Conservation (phyloP, 2,797 vertebrate species). For the Tamandua tetradactyla region DNA sequence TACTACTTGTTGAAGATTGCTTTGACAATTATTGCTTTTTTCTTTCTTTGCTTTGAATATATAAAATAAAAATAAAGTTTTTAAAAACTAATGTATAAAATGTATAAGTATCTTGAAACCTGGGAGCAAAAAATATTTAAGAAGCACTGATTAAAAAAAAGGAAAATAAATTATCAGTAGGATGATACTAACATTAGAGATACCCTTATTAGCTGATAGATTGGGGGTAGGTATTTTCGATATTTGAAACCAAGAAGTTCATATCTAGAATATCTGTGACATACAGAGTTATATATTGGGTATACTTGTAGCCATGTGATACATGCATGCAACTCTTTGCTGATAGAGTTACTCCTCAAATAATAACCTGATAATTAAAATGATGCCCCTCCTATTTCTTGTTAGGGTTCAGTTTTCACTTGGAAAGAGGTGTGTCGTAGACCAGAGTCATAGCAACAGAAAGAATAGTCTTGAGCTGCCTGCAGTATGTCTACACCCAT, state of each 20-base stretch:
- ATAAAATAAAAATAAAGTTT: too few relatives aligned
- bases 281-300: not conserved
- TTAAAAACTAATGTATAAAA: too few relatives aligned
- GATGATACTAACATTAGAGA: not conserved
- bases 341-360: not conserved
- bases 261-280: not conserved
- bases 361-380: not conserved
- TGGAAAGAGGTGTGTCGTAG: not conserved
- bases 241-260: not conserved
- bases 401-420: not conserved
- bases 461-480: not conserved
- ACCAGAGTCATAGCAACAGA: not conserved
- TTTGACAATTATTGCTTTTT: too few relatives aligned
- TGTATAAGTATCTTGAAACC: not conserved
- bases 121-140: not conserved
- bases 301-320: not conserved
- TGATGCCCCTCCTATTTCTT: not conserved
- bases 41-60: too few relatives aligned
- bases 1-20: too few relatives aligned
- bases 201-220: not conserved
- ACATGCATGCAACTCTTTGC: not conserved
- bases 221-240: too few relatives aligned
- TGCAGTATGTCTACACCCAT: not conserved
- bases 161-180: not conserved
- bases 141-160: not conserved